A percentile compares a stretch with the other conserved stretches of the same genome.
These are phyloP conservation scores for Epinotia demarniana DNA, from an alignment of 2,888 invertebrate species.

Conservation along the genomic window DNA sequence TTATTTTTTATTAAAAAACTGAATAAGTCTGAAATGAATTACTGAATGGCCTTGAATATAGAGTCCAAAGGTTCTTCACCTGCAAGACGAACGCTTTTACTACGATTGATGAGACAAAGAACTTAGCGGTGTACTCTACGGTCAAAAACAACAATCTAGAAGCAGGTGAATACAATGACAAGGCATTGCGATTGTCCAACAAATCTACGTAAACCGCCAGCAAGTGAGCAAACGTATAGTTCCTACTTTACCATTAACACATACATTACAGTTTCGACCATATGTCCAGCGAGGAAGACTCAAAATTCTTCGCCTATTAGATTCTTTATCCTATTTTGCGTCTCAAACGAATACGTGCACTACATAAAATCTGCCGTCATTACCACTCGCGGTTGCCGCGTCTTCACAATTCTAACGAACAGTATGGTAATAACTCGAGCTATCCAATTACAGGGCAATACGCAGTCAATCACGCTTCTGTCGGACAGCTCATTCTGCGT, in stretches of 20 bases:
- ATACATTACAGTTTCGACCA: background rate
- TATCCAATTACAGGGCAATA: constrained; percentile 72
- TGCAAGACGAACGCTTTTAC: background rate
- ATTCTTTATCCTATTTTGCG: background rate
- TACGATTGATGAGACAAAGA: background rate
- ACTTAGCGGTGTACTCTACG: background rate
- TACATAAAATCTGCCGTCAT: constrained; percentile 39
- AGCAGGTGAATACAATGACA: constrained; percentile 1
- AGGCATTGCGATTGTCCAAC: constrained; percentile 8
- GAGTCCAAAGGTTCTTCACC: background rate
- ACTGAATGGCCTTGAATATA: background rate
- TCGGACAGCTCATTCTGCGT: constrained; percentile 62
- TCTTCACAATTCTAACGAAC: constrained; percentile 54
- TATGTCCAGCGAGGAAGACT: background rate
- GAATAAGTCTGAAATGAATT: no score
- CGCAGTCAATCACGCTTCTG: constrained; percentile 67
- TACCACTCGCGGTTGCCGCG: constrained; percentile 35
- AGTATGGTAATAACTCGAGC: constrained; percentile 60
- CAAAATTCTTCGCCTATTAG: background rate
- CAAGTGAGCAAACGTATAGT: background rate
- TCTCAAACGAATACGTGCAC: constrained; percentile 17
- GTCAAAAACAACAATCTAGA: constrained; percentile 9
- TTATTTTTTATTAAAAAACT: no score
- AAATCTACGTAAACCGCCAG: constrained; percentile 4
- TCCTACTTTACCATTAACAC: background rate